Conservation (phyloP, 2,888 invertebrate species). For the Polietes domitor region DNA sequence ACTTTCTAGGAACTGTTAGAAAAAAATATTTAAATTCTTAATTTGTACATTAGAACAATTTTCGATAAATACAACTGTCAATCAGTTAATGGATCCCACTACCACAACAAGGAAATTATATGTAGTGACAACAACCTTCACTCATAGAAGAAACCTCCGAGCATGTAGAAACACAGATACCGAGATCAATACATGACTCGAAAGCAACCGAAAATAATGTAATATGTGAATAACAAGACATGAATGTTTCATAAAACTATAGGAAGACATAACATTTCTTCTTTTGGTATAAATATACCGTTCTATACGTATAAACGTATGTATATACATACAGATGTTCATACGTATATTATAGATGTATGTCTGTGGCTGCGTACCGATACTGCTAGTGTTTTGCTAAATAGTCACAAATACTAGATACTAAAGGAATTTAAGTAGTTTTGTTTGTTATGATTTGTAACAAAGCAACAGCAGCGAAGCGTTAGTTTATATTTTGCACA, state of each 20-base stretch:
- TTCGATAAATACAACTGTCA: too few species aligned
- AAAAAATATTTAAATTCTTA: too few species aligned
- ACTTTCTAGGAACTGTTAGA: too few species aligned
- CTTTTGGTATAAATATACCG: too few species aligned
- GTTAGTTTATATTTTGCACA: conserved; percentile 37
- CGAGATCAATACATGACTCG: conserved; percentile 3
- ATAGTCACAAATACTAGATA: conserved; percentile 34
- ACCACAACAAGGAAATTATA: conserved; percentile 30
- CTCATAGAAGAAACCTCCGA: conserved; percentile 11
- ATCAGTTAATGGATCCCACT: not conserved
- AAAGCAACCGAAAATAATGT: conserved; percentile 22
- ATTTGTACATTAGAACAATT: too few species aligned
- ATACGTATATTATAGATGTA: too few species aligned
- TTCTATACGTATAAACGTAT: not conserved
- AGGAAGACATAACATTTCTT: too few species aligned
- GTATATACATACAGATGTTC: not conserved
- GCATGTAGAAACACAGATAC: not conserved
- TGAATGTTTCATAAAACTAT: not conserved
- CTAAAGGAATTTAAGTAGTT: conserved; percentile 35
- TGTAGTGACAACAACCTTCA: conserved; percentile 52
- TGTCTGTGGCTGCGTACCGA: not conserved
- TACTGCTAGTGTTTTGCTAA: not conserved
- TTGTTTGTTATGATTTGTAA: conserved; percentile 16
- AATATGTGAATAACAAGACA: not conserved
- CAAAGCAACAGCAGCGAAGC: conserved; percentile 1